Percentiles rank a stretch among this genome's conserved stretches.
phyloP scores from a whole-genome alignment of 35 echinoderm and acorn worm species.

The Stichopus chloronotus region DNA sequence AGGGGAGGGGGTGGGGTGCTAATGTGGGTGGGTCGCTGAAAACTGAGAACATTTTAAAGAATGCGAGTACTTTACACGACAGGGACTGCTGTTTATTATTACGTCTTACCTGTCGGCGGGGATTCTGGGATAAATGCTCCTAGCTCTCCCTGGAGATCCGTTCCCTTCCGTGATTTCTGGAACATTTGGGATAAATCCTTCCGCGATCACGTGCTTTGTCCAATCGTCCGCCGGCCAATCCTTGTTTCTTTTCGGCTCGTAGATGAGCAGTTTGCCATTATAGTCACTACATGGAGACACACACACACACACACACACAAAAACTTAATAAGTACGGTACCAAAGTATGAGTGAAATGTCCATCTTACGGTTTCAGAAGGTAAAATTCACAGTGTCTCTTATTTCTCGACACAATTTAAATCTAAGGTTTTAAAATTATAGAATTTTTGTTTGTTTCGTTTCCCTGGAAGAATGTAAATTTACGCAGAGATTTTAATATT shows the following conservation, averaged over 20 bases:
- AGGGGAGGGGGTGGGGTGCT: no score
- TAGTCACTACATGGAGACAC: constrained; percentile 43
- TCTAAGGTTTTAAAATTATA: no score
- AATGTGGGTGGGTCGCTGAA: no score
- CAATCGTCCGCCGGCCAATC: constrained; percentile 71
- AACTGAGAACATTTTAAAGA: no score
- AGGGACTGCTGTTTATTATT: no score
- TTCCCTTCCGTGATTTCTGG: constrained; percentile 75
- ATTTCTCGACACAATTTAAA: background rate
- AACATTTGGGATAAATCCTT: constrained; percentile 81
- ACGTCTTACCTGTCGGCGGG: constrained; percentile 44
- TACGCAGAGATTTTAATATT: no score
- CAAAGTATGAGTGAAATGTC: background rate
- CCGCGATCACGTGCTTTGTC: constrained; percentile 79
- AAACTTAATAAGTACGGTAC: background rate
- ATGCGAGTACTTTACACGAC: no score
- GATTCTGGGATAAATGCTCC: constrained; percentile 65
- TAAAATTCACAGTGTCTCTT: background rate
- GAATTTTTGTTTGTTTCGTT: no score
- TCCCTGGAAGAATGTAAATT: no score
- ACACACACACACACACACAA: background rate
- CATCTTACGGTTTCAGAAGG: background rate
- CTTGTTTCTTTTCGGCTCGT: constrained; percentile 74
- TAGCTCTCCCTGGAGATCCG: constrained; percentile 71
- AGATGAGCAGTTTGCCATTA: constrained; percentile 83